Base-by-base conservation (phyloP, 2,888 invertebrate species). In the Protonemura montana region DNA sequence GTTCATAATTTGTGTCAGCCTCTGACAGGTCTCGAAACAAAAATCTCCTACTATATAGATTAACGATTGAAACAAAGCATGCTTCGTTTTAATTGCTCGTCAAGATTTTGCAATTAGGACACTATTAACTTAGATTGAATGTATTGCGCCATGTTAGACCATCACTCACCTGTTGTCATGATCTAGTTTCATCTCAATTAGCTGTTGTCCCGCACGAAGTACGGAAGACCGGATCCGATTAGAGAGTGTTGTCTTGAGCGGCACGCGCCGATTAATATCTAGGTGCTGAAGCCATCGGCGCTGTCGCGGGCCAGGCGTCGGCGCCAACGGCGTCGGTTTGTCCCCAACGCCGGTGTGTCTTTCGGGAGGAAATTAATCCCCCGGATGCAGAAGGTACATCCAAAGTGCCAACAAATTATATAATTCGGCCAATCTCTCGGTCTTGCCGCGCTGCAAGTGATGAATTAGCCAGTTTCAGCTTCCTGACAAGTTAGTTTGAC, bases 151-250 rank as follows among this genome's bases (percentile, higher is more conserved):
- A 59, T 59, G 59, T 21, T 16, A 3, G 59, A 59, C 21, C 59
- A 59, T 59, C 59, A 59, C 59, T 59, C 59, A 59, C 3, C 59
- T 59, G 13, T 21, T 59, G 59, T 59, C 59, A 59, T 59, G 59
- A 59, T 59, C 59, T 59, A 59, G 59, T 59, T 59, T 59, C 59
- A 59, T 59, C 59, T 59, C 59, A 16, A 59, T 59, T 59, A 59
- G 59, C 21, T 59, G 16, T n/a, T n/a, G n/a, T n/a, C n/a, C n/a
- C 21, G 16, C 16, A 21, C 59, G 59, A 59, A 59, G 59, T 59
- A 21, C 59, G 21, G 59, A 21, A 59, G 59, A 59, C 59, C 59
- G 59, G 59, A 59, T 59, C 13, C 59, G 35, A 35, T 10, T 13
- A 59, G 5, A 10, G 59, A 59, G 59, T 41, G 21, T 59, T 59